A percentile compares a stretch with the other conserved stretches of the same genome.
These are phyloP conservation scores for Eristalinus sepulchralis DNA, from an alignment of 2,888 invertebrate species.

Conservation along the genomic window DNA sequence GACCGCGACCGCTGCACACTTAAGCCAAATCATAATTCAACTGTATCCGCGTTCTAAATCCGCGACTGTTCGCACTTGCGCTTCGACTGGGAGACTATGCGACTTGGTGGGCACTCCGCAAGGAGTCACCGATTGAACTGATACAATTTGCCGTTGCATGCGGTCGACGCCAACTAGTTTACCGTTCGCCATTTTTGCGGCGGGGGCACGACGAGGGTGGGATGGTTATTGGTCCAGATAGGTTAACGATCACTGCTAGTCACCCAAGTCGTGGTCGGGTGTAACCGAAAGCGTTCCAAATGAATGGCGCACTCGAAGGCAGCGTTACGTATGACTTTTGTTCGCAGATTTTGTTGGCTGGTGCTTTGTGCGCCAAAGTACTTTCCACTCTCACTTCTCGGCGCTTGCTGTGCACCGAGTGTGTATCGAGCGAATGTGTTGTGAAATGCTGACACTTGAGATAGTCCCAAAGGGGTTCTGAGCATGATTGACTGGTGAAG, in stretches of 20 bases:
- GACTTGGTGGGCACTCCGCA: conserved; percentile 38
- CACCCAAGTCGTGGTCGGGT: conserved; percentile 52
- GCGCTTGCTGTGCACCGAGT: conserved; percentile 26
- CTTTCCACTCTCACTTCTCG: conserved; percentile 68
- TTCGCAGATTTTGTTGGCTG: conserved; percentile 13
- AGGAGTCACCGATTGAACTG: conserved; percentile 68
- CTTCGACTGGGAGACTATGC: conserved; percentile 18
- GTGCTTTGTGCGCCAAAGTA: conserved; percentile 18
- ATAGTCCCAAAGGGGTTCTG: conserved; percentile 1
- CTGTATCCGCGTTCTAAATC: not conserved
- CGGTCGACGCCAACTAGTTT: conserved; percentile 47
- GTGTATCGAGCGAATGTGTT: conserved; percentile 32
- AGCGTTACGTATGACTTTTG: conserved; percentile 5
- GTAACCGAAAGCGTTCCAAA: conserved; percentile 60
- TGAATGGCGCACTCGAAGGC: conserved; percentile 44
- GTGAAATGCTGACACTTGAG: conserved; percentile 51
- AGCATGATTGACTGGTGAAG: not conserved
- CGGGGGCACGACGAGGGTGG: conserved; percentile 20
- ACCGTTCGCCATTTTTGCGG: not conserved
- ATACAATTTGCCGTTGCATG: conserved; percentile 40
- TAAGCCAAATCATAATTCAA: conserved; percentile 47
- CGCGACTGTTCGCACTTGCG: conserved; percentile 17
- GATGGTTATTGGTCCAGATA: conserved; percentile 50
- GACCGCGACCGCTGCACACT: conserved; percentile 2
- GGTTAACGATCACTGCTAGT: conserved; percentile 10